Evolutionary conservation across 2,888 invertebrate genomes (phyloP).

Genomic region (Colostygia pectinataria): DNA sequence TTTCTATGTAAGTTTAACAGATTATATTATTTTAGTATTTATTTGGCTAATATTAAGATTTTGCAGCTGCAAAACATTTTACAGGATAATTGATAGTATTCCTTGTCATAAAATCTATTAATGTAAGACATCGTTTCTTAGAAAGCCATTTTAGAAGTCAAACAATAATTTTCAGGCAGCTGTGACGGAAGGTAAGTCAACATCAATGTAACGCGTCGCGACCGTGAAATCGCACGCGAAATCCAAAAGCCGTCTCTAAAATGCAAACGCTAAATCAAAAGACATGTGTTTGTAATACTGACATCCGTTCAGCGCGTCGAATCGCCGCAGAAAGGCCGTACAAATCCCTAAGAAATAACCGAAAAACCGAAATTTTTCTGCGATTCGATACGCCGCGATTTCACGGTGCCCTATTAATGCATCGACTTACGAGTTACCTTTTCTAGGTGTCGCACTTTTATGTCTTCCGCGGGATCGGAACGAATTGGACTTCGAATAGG

Average conservation of each 20-base stretch:
- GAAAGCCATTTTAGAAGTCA: slow-evolving; percentile 1
- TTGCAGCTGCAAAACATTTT: slow-evolving; percentile 6
- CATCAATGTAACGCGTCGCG: slow-evolving; percentile 79
- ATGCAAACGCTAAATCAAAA: slow-evolving; percentile 67
- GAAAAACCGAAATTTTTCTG: slow-evolving; percentile 84
- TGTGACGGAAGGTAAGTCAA: slow-evolving; percentile 83
- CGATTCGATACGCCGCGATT: slow-evolving; percentile 78
- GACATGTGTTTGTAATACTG: slow-evolving; percentile 79
- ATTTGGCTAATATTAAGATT: no score
- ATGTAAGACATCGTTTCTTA: background rate
- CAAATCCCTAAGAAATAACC: slow-evolving; percentile 83
- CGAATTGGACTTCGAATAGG: slow-evolving; percentile 72
- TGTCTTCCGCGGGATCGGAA: slow-evolving; percentile 65
- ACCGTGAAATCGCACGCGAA: slow-evolving; percentile 78
- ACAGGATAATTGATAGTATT: slow-evolving; percentile 3
- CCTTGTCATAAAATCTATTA: background rate
- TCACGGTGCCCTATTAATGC: slow-evolving; percentile 74
- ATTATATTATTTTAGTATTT: no score
- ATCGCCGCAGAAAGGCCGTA: slow-evolving; percentile 82
- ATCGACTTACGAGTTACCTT: slow-evolving; percentile 37
- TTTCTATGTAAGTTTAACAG: no score
- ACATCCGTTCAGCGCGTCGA: slow-evolving; percentile 78
- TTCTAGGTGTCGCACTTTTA: slow-evolving; percentile 68
- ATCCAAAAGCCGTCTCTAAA: slow-evolving; percentile 74
- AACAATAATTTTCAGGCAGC: slow-evolving; percentile 64